phyloP scores from a whole-genome alignment of 2,797 vertebrate species.

The Cryptoblepharus egeriae region DNA sequence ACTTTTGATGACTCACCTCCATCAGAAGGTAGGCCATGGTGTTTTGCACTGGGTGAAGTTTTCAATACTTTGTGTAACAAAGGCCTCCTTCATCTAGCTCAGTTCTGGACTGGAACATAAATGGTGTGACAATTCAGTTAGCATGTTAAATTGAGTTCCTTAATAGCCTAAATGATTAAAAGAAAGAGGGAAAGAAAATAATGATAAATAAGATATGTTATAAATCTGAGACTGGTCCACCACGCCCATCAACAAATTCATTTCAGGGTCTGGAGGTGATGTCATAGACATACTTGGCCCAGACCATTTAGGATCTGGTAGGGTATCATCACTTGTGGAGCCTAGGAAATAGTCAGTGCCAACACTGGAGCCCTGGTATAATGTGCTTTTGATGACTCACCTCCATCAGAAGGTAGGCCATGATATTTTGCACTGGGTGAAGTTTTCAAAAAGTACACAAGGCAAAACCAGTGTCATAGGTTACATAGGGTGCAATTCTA shows the following conservation, averaged over 20 bases:
- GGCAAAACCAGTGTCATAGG: neutral
- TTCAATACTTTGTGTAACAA: conserved; percentile 41
- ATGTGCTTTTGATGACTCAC: neutral
- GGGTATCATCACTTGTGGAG: neutral
- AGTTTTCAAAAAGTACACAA: neutral
- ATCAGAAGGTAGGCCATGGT: neutral
- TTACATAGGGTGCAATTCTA: no score
- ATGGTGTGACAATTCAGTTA: conserved; percentile 57
- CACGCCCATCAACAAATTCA: no score
- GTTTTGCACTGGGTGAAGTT: neutral
- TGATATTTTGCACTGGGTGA: neutral
- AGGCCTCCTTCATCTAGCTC: conserved; percentile 64
- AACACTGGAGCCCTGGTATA: neutral
- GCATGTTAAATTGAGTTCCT: conserved; percentile 38
- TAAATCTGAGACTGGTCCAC: no score
- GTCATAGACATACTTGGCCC: neutral
- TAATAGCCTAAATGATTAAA: conserved; percentile 20
- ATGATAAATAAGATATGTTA: conserved; percentile 39
- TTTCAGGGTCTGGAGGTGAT: no score
- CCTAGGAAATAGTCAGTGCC: neutral
- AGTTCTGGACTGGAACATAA: conserved; percentile 59
- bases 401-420: neutral
- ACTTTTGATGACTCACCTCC: neutral
- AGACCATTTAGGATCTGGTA: neutral
- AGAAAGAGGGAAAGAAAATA: neutral